These are phyloP conservation scores for Himalopsyche kuldschensis DNA, from an alignment of 2,888 invertebrate species.

Conservation along the genomic window DNA sequence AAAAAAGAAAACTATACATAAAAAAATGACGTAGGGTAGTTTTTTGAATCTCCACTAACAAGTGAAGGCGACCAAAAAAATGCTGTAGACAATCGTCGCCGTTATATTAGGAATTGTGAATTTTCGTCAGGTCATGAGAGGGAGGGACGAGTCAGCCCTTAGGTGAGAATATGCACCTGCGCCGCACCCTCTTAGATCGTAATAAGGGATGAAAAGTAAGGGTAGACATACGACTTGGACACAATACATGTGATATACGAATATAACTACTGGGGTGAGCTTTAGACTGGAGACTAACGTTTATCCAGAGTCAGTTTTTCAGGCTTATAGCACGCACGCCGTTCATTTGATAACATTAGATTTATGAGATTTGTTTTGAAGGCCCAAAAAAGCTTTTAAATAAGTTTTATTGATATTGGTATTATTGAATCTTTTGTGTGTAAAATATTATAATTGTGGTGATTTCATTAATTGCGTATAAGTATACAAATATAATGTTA, in stretches of 20 bases:
- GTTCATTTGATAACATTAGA: not conserved
- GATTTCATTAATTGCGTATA: too few species aligned
- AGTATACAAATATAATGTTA: too few species aligned
- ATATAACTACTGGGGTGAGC: not conserved
- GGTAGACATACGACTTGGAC: not conserved
- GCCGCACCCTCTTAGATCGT: not conserved
- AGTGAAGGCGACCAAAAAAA: not conserved
- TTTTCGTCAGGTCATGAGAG: not conserved
- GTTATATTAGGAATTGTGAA: not conserved
- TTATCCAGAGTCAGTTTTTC: not conserved
- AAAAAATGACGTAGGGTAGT: too few species aligned
- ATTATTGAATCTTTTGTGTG: too few species aligned
- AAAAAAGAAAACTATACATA: too few species aligned
- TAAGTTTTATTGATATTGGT: too few species aligned
- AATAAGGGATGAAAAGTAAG: not conserved
- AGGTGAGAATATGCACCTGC: constrained; percentile 1
- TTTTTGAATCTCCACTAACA: too few species aligned
- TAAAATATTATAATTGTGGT: too few species aligned
- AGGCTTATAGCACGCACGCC: not conserved
- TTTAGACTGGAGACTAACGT: not conserved
- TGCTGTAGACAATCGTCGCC: not conserved
- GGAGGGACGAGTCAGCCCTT: not conserved
- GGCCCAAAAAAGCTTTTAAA: not conserved
- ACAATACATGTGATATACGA: not conserved
- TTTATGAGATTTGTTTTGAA: not conserved